Conservation (phyloP, 2,797 vertebrate species). For the Cichlasoma orientale region DNA sequence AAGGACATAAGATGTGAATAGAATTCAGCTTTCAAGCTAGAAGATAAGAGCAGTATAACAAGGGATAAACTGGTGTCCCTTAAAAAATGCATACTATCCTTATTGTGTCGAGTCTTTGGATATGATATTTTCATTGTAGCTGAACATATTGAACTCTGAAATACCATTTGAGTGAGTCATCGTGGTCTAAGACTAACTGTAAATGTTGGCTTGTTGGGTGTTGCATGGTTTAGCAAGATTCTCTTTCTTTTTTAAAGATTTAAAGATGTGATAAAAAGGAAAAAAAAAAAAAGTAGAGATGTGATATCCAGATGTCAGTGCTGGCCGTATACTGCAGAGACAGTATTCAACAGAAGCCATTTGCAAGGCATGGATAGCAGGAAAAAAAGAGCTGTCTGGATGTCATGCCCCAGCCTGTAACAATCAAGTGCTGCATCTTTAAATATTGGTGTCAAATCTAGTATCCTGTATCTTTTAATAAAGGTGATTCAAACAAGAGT, state of each 20-base stretch:
- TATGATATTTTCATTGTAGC: constrained; percentile 75
- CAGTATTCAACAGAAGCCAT: constrained; percentile 54
- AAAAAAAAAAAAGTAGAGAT: constrained; percentile 39
- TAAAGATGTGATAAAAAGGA: constrained; percentile 54
- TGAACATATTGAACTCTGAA: constrained; percentile 71
- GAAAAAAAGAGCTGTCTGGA: constrained; percentile 29
- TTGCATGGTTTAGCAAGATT: constrained; percentile 80
- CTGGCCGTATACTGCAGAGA: constrained; percentile 51
- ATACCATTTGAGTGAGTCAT: constrained; percentile 59
- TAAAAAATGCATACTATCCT: constrained; percentile 34
- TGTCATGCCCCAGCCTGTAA: constrained; percentile 52
- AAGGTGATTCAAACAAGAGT: constrained; percentile 64
- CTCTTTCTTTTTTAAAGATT: constrained; percentile 67
- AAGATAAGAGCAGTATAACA: constrained; percentile 26
- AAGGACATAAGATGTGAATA: constrained; percentile 50
- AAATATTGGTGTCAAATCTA: constrained; percentile 64
- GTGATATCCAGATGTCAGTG: constrained; percentile 50
- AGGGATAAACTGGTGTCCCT: constrained; percentile 30
- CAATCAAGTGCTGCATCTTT: constrained; percentile 51
- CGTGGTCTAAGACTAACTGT: constrained; percentile 73
- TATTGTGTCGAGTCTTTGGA: constrained; percentile 70
- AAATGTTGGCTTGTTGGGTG: constrained; percentile 79
- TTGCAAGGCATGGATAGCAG: constrained; percentile 43
- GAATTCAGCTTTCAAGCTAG: constrained; percentile 35
- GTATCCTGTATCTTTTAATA: constrained; percentile 80